Base-by-base conservation (phyloP, 2,888 invertebrate species). In the Mesoligia furuncula region DNA sequence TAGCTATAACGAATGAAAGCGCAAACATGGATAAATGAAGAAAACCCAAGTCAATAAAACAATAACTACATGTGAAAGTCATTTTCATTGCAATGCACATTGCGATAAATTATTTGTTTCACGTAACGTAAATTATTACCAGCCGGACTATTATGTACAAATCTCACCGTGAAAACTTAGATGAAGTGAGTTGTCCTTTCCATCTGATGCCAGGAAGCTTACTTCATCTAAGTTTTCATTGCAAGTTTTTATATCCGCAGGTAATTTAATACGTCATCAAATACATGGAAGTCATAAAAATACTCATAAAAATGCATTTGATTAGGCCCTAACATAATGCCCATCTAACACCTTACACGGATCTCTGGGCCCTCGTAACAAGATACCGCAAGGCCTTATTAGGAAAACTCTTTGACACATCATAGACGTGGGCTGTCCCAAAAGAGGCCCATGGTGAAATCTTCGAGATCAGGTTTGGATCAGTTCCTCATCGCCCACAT, bases 401-500 rank as follows among this genome's bases (percentile, higher is more conserved):
- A 45, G 75, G 86, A 65, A 72, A 72, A 75, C 54, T 71, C 8
- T 84, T 84, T 75, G 85, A 81, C 81, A 78, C 74, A 36, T 70
- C 42, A 57, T 7, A 48, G n/a, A 84, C 83, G 87, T 87, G 85
- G 88, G 87, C 45, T 73, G 87, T 69, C 67, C 83, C 64, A 66
- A 80, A 78, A 87, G 69, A 31, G 83, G 66, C 64, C 59, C 61
- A 77, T 85, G 79, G 85, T 80, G 88, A 85, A 88, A 88, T 83
- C 78, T 72, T 65, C 6, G 67, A 85, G 85, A 85, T 86, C 85
- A 78, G 85, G 86, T 85, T 86, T 84, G 76, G 31, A 70, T 75
- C 64, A 39, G 73, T 83, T 77, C 80, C 83, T 72, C 66, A n/a
- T 68, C 85, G 86, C 85, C 85, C 86, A 85, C 85, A 11, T 75